A percentile compares a stretch with the other conserved stretches of the same genome.
phyloP scores from a whole-genome alignment of 2,113 vertebrate genomes.

The Connochaetes taurinus region DNA sequence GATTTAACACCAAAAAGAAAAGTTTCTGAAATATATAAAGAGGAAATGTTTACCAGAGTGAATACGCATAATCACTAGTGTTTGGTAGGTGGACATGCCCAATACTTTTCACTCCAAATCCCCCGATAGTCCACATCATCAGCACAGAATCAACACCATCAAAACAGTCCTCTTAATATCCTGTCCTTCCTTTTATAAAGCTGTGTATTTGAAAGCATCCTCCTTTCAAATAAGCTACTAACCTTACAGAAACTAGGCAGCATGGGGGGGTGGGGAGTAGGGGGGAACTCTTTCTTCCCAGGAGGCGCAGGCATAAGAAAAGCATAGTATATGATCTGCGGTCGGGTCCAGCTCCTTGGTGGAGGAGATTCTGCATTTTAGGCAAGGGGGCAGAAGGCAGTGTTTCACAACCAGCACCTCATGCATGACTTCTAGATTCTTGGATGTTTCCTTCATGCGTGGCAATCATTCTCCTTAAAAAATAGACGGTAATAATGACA shows the following conservation, averaged over 20 bases:
- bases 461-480: neutral
- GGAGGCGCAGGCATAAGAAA: neutral
- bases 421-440: neutral
- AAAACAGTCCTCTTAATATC: neutral
- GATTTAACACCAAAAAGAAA: slow-evolving; percentile 30
- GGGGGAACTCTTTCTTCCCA: neutral
- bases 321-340: neutral
- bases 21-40: neutral
- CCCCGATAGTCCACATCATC: neutral
- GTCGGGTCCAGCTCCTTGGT: no score
- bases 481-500: slow-evolving; percentile 57
- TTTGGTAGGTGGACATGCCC: neutral
- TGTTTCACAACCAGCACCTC: neutral
- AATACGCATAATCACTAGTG: neutral
- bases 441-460: neutral
- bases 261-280: fast-evolving
- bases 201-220: neutral
- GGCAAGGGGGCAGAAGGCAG: neutral
- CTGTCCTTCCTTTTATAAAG: neutral
- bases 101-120: neutral
- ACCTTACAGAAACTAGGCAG: neutral
- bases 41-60: neutral
- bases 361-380: neutral
- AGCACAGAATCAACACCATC: neutral
- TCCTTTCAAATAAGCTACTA: slow-evolving; percentile 5